These are phyloP conservation scores for Mastomys natalensis DNA, from an alignment of 2,113 vertebrate species.

Conservation along the genomic window DNA sequence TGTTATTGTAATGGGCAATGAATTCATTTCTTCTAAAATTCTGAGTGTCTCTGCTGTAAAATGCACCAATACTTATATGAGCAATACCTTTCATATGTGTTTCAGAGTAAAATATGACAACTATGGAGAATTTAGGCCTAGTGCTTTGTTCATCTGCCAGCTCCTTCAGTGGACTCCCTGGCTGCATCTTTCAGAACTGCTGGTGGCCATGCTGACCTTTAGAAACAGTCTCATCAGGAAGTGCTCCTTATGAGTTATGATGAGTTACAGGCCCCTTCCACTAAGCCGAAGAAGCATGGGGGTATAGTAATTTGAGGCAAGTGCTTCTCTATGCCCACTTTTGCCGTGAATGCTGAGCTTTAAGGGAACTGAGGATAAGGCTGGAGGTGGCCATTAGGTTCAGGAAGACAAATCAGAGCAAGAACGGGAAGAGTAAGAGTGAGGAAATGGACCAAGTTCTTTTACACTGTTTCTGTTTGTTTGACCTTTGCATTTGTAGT, in stretches of 20 bases:
- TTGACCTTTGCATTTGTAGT: neutral
- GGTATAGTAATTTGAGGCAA: neutral
- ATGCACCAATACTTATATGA: neutral
- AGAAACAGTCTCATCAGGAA: neutral
- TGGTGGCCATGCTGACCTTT: fast-evolving
- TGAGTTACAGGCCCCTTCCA: neutral
- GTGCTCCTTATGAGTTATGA: fast-evolving
- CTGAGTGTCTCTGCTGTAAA: neutral
- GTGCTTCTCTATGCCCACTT: neutral
- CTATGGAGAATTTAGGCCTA: neutral
- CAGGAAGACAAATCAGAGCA: neutral
- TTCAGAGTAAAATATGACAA: neutral
- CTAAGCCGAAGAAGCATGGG: neutral
- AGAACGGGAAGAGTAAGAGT: neutral
- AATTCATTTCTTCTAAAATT: neutral
- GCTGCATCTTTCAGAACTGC: no score
- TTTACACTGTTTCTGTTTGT: neutral
- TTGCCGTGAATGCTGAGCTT: neutral
- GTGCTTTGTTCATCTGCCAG: no score
- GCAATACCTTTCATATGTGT: neutral
- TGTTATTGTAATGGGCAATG: neutral
- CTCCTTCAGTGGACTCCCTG: no score
- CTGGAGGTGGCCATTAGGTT: neutral
- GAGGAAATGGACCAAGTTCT: neutral
- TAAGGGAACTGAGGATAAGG: neutral